phyloP scores from a whole-genome alignment of 2,888 invertebrate genomes.

The Cyaniris semiargus region DNA sequence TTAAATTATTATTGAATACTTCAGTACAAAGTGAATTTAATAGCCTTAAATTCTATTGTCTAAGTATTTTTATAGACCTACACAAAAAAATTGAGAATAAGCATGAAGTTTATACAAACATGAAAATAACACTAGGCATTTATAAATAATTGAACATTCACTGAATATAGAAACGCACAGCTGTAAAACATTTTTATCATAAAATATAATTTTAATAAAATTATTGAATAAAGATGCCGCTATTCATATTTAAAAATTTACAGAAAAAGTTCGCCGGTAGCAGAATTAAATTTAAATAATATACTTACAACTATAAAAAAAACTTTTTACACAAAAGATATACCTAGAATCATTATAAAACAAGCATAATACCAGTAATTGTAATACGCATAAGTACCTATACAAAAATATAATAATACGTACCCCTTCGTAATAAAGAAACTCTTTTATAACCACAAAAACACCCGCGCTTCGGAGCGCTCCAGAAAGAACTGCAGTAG shows the following conservation, averaged over 20 bases:
- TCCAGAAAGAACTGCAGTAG: constrained; percentile 1
- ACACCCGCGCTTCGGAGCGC: neutral
- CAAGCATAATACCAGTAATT: neutral
- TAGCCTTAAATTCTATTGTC: too few species aligned
- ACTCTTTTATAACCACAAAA: neutral
- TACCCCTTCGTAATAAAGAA: neutral
- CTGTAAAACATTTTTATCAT: too few species aligned
- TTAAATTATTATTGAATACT: too few species aligned
- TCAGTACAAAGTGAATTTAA: too few species aligned
- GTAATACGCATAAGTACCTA: neutral
- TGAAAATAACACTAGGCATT: too few species aligned
- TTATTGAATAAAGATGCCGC: neutral
- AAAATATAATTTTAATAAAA: neutral
- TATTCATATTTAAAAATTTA: neutral
- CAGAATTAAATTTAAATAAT: too few species aligned
- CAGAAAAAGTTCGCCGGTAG: neutral
- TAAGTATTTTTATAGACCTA: too few species aligned
- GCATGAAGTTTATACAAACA: too few species aligned
- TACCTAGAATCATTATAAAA: neutral
- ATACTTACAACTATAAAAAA: too few species aligned
- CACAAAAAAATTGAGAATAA: too few species aligned
- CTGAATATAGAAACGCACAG: too few species aligned
- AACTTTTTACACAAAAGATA: neutral
- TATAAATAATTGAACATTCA: too few species aligned
- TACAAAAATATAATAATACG: neutral